Conservation (phyloP, 2,888 invertebrate genomes). For the Achlya flavicornis region DNA sequence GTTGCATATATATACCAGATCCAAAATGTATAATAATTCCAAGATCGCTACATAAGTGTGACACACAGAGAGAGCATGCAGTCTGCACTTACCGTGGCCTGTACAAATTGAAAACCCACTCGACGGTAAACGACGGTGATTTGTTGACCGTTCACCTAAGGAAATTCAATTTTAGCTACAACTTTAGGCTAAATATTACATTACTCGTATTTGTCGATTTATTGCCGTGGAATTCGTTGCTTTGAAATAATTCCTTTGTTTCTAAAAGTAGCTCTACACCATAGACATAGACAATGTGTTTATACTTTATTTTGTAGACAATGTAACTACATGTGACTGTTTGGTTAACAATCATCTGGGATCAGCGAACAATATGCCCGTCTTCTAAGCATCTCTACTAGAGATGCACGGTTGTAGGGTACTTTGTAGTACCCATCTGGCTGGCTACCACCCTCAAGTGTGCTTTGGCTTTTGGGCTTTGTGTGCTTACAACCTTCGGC, state of each 20-base stretch:
- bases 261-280: too few relatives aligned
- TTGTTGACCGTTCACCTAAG: conserved; percentile 58
- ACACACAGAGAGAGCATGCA: conserved; percentile 39
- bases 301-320: too few relatives aligned
- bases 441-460: too few relatives aligned
- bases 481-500: too few relatives aligned
- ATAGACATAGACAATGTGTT: too few relatives aligned
- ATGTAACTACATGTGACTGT: too few relatives aligned
- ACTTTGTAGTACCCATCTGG: too few relatives aligned
- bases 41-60: conserved; percentile 25
- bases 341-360: too few relatives aligned
- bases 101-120: conserved; percentile 77
- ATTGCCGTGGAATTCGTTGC: conserved; percentile 16
- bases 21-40: conserved; percentile 15
- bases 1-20: conserved; percentile 17
- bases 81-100: conserved; percentile 69
- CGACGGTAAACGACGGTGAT: conserved; percentile 77
- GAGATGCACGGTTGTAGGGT: too few relatives aligned
- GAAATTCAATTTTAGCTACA: conserved; percentile 32
- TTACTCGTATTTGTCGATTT: conserved; percentile 21
- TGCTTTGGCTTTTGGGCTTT: too few relatives aligned
- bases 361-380: too few relatives aligned
- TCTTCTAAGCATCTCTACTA: too few relatives aligned
- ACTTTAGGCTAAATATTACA: conserved; percentile 31
- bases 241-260: conserved; percentile 10